Evolutionary conservation across 2,113 vertebrate genomes (phyloP).

Genomic region (Pangasianodon gigas): DNA sequence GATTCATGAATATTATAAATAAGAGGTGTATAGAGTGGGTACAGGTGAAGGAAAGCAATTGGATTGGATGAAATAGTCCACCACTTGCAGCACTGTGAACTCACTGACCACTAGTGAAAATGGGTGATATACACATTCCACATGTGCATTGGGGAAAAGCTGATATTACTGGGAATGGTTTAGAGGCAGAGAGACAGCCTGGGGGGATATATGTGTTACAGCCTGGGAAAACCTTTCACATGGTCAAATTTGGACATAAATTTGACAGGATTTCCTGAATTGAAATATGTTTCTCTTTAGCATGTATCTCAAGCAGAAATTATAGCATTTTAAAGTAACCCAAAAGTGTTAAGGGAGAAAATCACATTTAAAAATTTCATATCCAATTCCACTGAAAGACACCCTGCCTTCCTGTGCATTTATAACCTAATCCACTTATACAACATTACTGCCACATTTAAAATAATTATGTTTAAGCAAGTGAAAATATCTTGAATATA

Average conservation of each 20-base stretch:
- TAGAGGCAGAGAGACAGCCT: not conserved
- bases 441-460: not conserved
- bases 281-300: not conserved
- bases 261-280: not conserved
- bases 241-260: not conserved
- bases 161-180: not conserved
- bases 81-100: not conserved
- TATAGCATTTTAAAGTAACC: not conserved
- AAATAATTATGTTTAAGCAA: not conserved
- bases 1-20: conserved; percentile 40
- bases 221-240: not conserved
- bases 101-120: not conserved
- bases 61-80: conserved; percentile 10
- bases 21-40: not conserved
- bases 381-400: not conserved
- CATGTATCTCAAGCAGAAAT: not conserved
- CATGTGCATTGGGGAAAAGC: not conserved
- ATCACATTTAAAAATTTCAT: not conserved
- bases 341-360: not conserved
- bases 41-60: conserved; percentile 31
- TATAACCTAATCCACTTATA: not conserved
- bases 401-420: not conserved
- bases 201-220: not conserved
- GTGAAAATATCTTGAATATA: too few species aligned
- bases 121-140: conserved; percentile 10